Evolutionary conservation across 64 coral and sea anemone genomes (phyloP).

Genomic region (Pocillopora verrucosa): DNA sequence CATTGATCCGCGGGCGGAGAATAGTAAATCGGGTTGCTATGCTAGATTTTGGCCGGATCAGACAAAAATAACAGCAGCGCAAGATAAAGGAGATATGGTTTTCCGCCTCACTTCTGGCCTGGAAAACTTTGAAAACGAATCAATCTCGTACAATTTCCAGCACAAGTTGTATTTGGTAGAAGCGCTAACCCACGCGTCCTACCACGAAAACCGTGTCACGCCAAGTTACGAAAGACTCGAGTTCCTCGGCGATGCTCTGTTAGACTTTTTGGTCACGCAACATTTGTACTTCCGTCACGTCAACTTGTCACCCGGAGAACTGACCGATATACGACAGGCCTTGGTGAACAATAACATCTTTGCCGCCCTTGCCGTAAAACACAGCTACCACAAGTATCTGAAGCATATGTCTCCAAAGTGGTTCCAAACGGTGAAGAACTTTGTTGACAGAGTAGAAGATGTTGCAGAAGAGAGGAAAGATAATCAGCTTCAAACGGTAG

Average conservation of each 20-base stretch:
- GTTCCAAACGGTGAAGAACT: slow-evolving; percentile 83
- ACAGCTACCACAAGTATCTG: slow-evolving; percentile 77
- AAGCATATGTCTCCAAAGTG: slow-evolving; percentile 78
- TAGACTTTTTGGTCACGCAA: slow-evolving; percentile 94
- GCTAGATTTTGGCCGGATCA: slow-evolving; percentile 17
- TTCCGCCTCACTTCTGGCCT: slow-evolving; percentile 41
- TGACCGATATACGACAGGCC: slow-evolving; percentile 92
- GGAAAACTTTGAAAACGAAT: slow-evolving; percentile 35
- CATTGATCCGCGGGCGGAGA: background rate
- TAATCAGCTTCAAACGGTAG: background rate
- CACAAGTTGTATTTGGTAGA: slow-evolving; percentile 70
- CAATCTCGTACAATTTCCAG: slow-evolving; percentile 53
- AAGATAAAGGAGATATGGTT: slow-evolving; percentile 5
- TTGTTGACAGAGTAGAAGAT: slow-evolving; percentile 65
- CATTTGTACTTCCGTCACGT: slow-evolving; percentile 70
- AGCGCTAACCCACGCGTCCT: slow-evolving; percentile 87
- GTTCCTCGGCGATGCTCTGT: slow-evolving; percentile 91
- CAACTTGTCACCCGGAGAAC: slow-evolving; percentile 71
- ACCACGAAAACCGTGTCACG: slow-evolving; percentile 48
- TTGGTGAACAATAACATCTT: slow-evolving; percentile 99
- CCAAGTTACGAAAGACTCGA: slow-evolving; percentile 81
- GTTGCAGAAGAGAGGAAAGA: slow-evolving; percentile 44
- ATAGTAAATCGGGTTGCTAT: slow-evolving; percentile 23
- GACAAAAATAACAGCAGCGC: background rate
- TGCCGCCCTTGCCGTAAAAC: slow-evolving; percentile 74